These are phyloP conservation scores for Acomys russatus DNA, from an alignment of 2,797 vertebrate genomes.

Conservation along the genomic window DNA sequence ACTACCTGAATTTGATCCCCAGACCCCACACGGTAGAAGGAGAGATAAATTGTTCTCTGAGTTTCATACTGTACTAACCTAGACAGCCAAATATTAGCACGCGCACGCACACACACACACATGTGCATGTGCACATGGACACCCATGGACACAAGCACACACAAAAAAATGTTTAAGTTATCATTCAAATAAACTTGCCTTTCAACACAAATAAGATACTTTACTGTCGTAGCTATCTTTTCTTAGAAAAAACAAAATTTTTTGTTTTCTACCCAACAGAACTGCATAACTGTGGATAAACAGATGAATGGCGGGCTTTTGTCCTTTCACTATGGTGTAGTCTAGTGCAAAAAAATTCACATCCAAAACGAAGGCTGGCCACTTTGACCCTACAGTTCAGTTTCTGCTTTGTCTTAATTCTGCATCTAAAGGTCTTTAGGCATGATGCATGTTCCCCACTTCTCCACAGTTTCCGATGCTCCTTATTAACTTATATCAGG, in stretches of 20 bases:
- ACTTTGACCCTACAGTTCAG: not conserved
- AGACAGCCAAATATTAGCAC: not conserved
- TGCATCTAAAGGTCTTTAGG: slow-evolving; percentile 4
- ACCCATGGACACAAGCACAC: not conserved
- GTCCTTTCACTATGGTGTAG: not conserved
- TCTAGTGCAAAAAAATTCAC: not conserved
- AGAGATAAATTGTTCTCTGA: not conserved
- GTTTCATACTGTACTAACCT: not conserved
- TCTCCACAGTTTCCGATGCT: not conserved
- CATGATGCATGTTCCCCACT: not conserved
- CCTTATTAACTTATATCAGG: not conserved
- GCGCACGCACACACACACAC: not conserved
- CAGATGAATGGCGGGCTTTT: not conserved
- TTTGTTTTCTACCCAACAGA: slow-evolving; percentile 17
- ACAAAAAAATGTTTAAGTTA: not conserved
- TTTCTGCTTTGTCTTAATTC: slow-evolving; percentile 58
- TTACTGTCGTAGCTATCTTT: not conserved
- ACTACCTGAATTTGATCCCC: not conserved
- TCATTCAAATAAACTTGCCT: slow-evolving; percentile 48
- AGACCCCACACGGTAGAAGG: not conserved
- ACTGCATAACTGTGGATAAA: not conserved
- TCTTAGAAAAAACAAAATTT: slow-evolving; percentile 7
- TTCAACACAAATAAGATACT: slow-evolving; percentile 26
- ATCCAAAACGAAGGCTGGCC: not conserved
- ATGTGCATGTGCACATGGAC: not conserved